phyloP scores from a whole-genome alignment of 2,797 vertebrate genomes.

The Cyprinodon diabolis region DNA sequence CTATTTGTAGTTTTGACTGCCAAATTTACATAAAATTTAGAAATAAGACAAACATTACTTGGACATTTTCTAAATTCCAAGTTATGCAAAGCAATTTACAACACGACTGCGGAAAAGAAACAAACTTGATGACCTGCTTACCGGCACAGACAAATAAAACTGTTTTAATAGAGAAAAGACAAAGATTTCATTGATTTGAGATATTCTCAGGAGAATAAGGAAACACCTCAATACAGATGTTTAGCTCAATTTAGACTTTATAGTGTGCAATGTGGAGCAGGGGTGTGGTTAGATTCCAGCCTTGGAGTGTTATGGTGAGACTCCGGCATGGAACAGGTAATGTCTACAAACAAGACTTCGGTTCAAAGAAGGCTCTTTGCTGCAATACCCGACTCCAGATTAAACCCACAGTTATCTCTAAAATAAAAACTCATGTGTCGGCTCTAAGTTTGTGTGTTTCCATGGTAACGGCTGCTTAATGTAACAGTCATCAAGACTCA shows the following conservation, averaged over 20 bases:
- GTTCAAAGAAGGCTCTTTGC: neutral
- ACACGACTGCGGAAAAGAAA: neutral
- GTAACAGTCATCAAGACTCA: neutral
- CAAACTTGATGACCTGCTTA: neutral
- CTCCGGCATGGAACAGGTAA: neutral
- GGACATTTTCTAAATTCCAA: neutral
- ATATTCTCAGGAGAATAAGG: neutral
- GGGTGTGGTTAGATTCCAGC: neutral
- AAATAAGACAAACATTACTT: neutral
- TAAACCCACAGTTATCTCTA: neutral
- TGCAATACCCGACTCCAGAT: neutral
- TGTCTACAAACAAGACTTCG: neutral
- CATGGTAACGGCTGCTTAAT: conserved; percentile 27
- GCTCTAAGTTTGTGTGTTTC: conserved; percentile 23
- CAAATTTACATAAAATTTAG: neutral
- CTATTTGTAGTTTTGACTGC: too few species aligned
- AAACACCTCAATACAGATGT: neutral
- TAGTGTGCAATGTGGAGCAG: neutral
- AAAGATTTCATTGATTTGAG: too few species aligned
- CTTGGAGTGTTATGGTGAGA: neutral
- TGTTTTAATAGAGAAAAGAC: neutral
- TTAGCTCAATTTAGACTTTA: neutral
- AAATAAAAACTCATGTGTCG: neutral
- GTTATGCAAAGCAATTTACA: neutral
- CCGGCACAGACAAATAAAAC: neutral